These are phyloP conservation scores for Caenorhabditis becei DNA, from an alignment of 2,888 invertebrate genomes.

Conservation along the genomic window DNA sequence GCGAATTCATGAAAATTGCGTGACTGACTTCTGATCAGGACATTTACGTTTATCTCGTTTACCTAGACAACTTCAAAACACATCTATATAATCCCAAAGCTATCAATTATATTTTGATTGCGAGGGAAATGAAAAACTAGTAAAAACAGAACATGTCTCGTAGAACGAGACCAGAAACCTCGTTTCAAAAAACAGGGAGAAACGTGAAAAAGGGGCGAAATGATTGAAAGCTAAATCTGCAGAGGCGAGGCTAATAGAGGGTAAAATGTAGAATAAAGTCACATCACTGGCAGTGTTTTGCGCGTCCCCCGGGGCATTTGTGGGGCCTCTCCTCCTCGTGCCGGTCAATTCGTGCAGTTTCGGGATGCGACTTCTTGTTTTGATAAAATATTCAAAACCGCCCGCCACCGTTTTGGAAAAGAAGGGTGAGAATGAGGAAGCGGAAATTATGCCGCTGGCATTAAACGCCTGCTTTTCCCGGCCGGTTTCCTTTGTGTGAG, in stretches of 20 bases:
- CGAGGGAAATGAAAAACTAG: neutral
- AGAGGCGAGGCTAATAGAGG: conserved; percentile 53
- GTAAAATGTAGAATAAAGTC: conserved; percentile 57
- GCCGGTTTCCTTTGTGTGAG: conserved; percentile 1
- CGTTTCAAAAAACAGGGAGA: neutral
- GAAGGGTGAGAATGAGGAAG: conserved; percentile 26
- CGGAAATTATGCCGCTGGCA: conserved; percentile 33
- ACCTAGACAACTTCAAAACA: conserved; percentile 3
- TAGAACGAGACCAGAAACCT: neutral
- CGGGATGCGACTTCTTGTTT: conserved; percentile 32
- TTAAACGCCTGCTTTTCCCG: conserved; percentile 3
- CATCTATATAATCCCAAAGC: conserved; percentile 4
- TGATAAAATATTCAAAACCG: conserved; percentile 58
- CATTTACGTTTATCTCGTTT: neutral
- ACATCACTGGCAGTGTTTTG: conserved; percentile 57
- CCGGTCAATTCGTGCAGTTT: conserved; percentile 36
- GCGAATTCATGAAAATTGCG: neutral
- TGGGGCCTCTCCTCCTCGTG: conserved; percentile 21
- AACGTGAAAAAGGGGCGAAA: conserved; percentile 9
- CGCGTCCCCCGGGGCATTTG: conserved; percentile 55
- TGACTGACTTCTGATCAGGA: neutral
- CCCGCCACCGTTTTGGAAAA: conserved; percentile 9
- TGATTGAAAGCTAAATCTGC: conserved; percentile 31
- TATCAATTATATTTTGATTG: conserved; percentile 1
- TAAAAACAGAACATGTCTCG: neutral